Percentiles rank a stretch among this genome's conserved stretches.
phyloP scores from a whole-genome alignment of 2,797 vertebrate species.

The Meda fulgida region DNA sequence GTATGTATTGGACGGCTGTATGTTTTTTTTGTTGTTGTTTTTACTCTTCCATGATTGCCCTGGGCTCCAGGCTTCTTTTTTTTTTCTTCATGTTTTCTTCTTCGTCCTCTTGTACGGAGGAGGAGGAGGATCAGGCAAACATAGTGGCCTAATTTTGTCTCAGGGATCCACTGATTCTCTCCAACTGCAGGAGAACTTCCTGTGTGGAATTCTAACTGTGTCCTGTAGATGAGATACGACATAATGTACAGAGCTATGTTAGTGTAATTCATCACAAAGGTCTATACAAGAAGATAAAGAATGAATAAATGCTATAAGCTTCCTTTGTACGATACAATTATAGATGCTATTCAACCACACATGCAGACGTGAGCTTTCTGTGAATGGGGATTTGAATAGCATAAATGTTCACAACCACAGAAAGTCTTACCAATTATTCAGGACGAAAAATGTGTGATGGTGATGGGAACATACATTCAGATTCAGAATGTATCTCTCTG shows the following conservation, averaged over 20 bases:
- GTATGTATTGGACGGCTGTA: constrained; percentile 48
- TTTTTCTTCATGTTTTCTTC: constrained; percentile 28
- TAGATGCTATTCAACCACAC: constrained; percentile 17
- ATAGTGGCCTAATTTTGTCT: constrained; percentile 51
- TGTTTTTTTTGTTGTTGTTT: too few relatives aligned
- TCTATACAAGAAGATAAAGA: constrained; percentile 13
- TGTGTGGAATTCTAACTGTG: constrained; percentile 29
- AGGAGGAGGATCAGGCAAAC: constrained; percentile 51
- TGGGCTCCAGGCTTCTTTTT: constrained; percentile 40
- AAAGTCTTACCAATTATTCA: constrained; percentile 32
- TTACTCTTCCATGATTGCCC: constrained; percentile 52
- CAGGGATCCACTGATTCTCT: constrained; percentile 32
- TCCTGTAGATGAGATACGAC: constrained; percentile 39
- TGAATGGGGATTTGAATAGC: constrained; percentile 36
- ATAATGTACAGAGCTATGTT: constrained; percentile 3
- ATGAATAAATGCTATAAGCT: constrained; percentile 32
- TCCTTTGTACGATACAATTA: constrained; percentile 30
- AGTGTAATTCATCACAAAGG: constrained; percentile 42
- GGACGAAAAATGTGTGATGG: background rate
- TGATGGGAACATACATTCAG: constrained; percentile 5
- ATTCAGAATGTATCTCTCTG: constrained; percentile 26
- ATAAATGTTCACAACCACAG: constrained; percentile 30
- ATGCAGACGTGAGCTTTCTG: constrained; percentile 7
- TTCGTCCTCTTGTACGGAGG: constrained; percentile 30
- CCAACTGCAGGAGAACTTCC: constrained; percentile 37